Evolutionary conservation across 1,140 invertebrate species (phyloP), one percentile per base, ranked within the genome.

Genomic region (Pinna nobilis): DNA sequence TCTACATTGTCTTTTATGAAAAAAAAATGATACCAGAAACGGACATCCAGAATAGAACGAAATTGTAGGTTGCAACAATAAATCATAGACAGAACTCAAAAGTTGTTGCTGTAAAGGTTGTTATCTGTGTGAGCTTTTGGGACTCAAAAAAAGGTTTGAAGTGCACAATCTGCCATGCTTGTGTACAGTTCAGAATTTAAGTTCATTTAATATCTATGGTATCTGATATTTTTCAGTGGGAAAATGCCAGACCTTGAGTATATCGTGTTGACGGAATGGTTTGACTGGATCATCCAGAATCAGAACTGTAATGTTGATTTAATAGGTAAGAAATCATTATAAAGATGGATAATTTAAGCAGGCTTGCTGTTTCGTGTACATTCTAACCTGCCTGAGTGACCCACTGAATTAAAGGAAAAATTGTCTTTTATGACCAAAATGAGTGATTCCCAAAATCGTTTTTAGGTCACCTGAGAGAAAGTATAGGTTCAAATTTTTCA

Each of bases 221-320:
- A 20, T 76, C 20, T 79, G 35, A 76, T 59, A 71, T 20, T 82
- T 76, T 77, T 33, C 80, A 89, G 90, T 83, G 91, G 90, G 2
- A 84, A 89, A 23, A 90, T 93, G 87, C 86, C 89, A 50, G 87
- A 89, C 63, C 88, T 92, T 13, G 92, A 93, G 81, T 93, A 93
- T 85, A 90, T 92, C 25, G 93, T 97, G 11, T 88, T 97, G 18
- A 92, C 95, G 82, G 92, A 96, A 76, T 97, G 95, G 96, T 97
- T 95, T 83, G 90, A 94, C 37, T 96, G 94, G 91, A 93, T 95
- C 33, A 91, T 92, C 18, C 89, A 92, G 33, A 93, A 92, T 81
- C 76, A 84, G 44, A 90, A 94, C 13, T 91, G 94, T 74, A 90
- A 92, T 81, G 92, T 95, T 63, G 95, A 98, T 91, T 92, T 96